Evolutionary conservation across 2,888 invertebrate genomes (phyloP), one percentile per base, ranked within the genome.

Genomic region (Pteria penguin): DNA sequence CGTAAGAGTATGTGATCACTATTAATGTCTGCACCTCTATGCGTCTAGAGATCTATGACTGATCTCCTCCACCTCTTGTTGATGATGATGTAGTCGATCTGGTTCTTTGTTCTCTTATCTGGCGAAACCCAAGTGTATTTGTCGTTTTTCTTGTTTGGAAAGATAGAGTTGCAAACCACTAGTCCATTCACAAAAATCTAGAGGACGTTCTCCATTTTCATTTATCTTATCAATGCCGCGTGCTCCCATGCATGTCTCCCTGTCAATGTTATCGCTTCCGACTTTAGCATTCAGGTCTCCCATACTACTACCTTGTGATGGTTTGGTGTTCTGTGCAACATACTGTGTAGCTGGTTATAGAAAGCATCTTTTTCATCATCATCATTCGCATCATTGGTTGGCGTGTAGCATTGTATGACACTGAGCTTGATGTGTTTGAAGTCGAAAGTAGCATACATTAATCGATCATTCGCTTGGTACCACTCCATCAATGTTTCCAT

Each of bases 371-470:
- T 57, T 57, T 57, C 57, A n/a, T 57, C 57, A 5, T 57, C 57
- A 57, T n/a, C 22, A n/a, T n/a, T n/a, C n/a, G n/a, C n/a, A n/a
- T n/a, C n/a, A n/a, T n/a, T n/a, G n/a, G n/a, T 57, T 8, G 11
- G n/a, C n/a, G 4, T 5, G 29, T 66, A 66, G 33, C 66, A 66
- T 52, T 66, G 52, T n/a, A 66, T 66, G 14, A 66, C 52, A 66
- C 66, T 66, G 66, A 66, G 29, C 26, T 45, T 66, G 52, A 52
- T 66, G 52, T 52, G 66, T 66, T 66, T 66, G 4, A 52, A 66
- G 22, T 66, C 66, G 22, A 66, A 66, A 18, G 27, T 66, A 26
- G 66, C 66, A 66, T 66, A 66, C 52, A 66, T 24, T 66, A 66
- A 26, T 52, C 66, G 24, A 33, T 66, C 45, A 52, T 66, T 66